phyloP scores from a whole-genome alignment of 2,113 vertebrate genomes.

The Leptodactylus fuscus region DNA sequence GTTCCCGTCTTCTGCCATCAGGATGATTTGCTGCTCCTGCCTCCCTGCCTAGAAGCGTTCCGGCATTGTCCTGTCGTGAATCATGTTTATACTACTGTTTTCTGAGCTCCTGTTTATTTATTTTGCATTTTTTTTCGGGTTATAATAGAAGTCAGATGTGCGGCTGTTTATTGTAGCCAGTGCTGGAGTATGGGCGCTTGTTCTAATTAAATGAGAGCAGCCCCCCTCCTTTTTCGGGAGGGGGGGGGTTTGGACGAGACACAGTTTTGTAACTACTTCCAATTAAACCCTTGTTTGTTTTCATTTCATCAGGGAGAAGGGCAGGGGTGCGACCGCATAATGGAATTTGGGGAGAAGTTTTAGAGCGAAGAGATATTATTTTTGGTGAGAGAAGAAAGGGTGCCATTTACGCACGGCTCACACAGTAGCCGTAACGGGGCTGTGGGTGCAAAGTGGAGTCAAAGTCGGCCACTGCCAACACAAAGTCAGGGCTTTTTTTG shows the following conservation, averaged over 20 bases:
- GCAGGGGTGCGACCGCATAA: constrained; percentile 46
- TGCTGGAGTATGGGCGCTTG: constrained; percentile 8
- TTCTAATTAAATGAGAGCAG: constrained; percentile 48
- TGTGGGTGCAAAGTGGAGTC: neutral
- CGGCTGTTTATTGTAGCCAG: constrained; percentile 49
- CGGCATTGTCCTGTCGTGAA: constrained; percentile 33
- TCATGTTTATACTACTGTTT: constrained; percentile 54
- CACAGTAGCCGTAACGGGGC: constrained; percentile 32
- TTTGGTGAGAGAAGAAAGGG: constrained; percentile 42
- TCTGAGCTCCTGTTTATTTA: constrained; percentile 49
- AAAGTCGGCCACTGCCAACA: neutral
- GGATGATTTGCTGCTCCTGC: neutral
- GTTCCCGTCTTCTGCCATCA: neutral
- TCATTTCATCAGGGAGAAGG: constrained; percentile 55
- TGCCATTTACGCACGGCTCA: constrained; percentile 26
- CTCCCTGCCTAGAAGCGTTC: constrained; percentile 3
- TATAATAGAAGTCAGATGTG: constrained; percentile 53
- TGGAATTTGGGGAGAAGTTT: constrained; percentile 53
- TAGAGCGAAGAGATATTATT: constrained; percentile 22
- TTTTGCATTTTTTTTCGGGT: constrained; percentile 33
- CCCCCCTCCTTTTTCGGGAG: neutral
- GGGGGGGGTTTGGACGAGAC: neutral
- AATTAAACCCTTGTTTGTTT: constrained; percentile 57
- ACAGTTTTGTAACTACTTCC: constrained; percentile 48
- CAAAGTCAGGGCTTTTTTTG: neutral